A percentile compares a stretch with the other conserved stretches of the same genome.
phyloP scores from a whole-genome alignment of 2,797 vertebrate species.

The Ctenochaetus hawaiiensis region DNA sequence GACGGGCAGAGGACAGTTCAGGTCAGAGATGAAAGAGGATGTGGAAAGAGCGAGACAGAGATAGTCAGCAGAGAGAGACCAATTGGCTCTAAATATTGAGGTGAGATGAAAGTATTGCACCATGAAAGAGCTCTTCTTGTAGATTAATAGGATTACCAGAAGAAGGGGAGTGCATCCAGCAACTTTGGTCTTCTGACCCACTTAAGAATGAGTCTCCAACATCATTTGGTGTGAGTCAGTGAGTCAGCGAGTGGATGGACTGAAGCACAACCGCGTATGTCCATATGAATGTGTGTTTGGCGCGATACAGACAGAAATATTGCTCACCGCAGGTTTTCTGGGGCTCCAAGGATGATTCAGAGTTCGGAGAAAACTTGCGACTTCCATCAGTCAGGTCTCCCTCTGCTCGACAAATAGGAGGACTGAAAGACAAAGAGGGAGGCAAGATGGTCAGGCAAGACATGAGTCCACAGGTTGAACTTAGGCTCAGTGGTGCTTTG shows the following conservation, averaged over 20 bases:
- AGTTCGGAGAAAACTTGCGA: conserved; percentile 90
- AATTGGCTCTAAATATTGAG: conserved; percentile 63
- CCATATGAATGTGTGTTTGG: conserved; percentile 6
- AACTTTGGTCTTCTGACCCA: conserved; percentile 69
- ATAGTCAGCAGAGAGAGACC: conserved; percentile 31
- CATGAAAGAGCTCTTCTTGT: conserved; percentile 59
- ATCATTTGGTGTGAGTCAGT: conserved; percentile 39
- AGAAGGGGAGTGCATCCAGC: conserved; percentile 49
- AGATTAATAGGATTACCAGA: conserved; percentile 73
- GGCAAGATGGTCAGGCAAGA: background rate
- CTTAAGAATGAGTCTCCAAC: conserved; percentile 52
- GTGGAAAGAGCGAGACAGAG: conserved; percentile 23
- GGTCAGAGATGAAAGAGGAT: conserved; percentile 56
- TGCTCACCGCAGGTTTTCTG: conserved; percentile 92
- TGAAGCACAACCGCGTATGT: background rate
- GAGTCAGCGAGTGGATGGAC: conserved; percentile 20
- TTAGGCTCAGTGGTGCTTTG: too few species aligned
- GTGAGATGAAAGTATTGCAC: conserved; percentile 71
- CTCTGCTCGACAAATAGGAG: conserved; percentile 89
- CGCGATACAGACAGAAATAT: background rate
- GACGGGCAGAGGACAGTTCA: background rate
- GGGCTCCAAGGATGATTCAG: conserved; percentile 89
- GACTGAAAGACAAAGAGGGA: conserved; percentile 53
- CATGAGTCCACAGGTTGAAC: background rate
- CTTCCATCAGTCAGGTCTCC: conserved; percentile 87